phyloP scores from a whole-genome alignment of 2,888 invertebrate genomes.

The Stenodema calcarata region DNA sequence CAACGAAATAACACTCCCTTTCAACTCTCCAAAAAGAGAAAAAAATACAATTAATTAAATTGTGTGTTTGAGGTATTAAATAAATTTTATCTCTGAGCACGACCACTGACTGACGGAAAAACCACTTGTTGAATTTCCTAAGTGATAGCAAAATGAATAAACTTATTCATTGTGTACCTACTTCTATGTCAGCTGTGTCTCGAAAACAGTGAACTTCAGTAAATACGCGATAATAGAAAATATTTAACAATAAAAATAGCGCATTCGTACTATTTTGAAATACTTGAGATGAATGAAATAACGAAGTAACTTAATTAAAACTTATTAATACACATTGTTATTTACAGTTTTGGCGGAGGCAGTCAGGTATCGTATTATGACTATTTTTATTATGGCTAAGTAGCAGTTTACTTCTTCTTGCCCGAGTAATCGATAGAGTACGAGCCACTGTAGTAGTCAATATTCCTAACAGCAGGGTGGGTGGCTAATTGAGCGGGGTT shows the following conservation, averaged over 20 bases:
- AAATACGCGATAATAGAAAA: background rate
- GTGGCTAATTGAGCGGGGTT: slow-evolving; percentile 64
- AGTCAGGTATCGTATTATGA: slow-evolving; percentile 25
- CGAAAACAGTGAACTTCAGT: too few relatives aligned
- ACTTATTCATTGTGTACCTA: too few relatives aligned
- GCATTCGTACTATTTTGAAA: slow-evolving; percentile 43
- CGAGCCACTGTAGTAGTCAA: slow-evolving; percentile 77
- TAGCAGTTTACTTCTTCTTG: slow-evolving; percentile 61
- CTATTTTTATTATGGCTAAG: background rate
- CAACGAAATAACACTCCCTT: too few relatives aligned
- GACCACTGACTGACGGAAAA: too few relatives aligned
- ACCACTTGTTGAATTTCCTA: too few relatives aligned
- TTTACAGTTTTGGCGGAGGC: slow-evolving; percentile 43
- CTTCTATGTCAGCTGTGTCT: too few relatives aligned
- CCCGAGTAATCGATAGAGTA: slow-evolving; percentile 76
- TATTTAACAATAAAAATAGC: background rate
- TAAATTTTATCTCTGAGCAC: too few relatives aligned
- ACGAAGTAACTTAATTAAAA: slow-evolving; percentile 31
- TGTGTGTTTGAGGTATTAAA: too few relatives aligned
- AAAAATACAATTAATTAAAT: too few relatives aligned
- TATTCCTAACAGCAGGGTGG: slow-evolving; percentile 73
- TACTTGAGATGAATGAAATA: slow-evolving; percentile 21
- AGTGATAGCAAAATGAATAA: too few relatives aligned
- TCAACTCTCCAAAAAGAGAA: too few relatives aligned
- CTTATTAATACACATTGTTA: slow-evolving; percentile 41